Evolutionary conservation across 2,888 invertebrate species (phyloP), one percentile per base, ranked within the genome.

Genomic region (Drosophila vallismaia): DNA sequence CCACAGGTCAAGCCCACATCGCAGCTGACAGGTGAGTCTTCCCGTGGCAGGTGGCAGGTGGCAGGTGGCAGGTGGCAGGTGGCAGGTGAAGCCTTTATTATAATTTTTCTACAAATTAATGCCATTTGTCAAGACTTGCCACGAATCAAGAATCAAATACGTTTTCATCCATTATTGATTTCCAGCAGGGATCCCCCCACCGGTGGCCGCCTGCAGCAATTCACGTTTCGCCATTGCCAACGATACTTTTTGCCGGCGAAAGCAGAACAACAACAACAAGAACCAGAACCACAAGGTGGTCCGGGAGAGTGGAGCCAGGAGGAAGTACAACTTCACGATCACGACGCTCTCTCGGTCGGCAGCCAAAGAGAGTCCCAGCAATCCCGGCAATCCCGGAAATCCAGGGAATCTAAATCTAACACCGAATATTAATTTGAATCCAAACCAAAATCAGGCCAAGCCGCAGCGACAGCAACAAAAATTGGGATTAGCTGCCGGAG

Each of bases 311-410:
- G 76, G 77, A 31, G 78, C 80, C 55, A 84, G 76, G 53, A 93
- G 81, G 75, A 89, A 83, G 73, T 89, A 90, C 77, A 89, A 92
- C 86, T 89, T 92, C 71, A 92, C 91, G 56, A 90, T 92, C 73
- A 91, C 92, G 62, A 91, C 92, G 66, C 80, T 91, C 55, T 89
- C 91, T 10, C 78, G 90, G 64, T 88, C 88, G 46, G 78, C 74
- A 42, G 77, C 76, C 19, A 81, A 79, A 29, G 68, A 26, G 74
- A 55, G 78, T 58, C 59, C 19, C 19, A 2, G 19, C 19, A 19
- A 19, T 19, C 19, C 19, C 19, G 19, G 19, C 19, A 19, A 19
- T 19, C 19, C 19, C 19, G 19, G 19, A 19, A 19, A 48, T 38
- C 42, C 59, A 40, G 12, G 38, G 26, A 48, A 57, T 48, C 60